These are phyloP conservation scores for Aphidoletes aphidimyza DNA, from an alignment of 2,888 invertebrate genomes.

Conservation along the genomic window DNA sequence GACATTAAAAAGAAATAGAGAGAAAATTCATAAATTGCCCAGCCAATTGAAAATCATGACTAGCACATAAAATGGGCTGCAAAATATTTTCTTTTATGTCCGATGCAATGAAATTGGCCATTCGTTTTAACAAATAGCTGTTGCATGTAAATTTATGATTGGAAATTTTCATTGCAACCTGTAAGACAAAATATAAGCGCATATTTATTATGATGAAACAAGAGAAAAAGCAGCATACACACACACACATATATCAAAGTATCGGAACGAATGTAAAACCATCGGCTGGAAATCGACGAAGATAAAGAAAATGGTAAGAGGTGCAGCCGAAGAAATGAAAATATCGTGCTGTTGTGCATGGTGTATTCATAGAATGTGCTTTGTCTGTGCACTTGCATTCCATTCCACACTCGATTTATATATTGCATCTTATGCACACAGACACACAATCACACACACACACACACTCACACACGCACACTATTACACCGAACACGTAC, in stretches of 20 bases:
- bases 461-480: neutral
- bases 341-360: neutral
- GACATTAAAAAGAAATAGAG: too few species aligned
- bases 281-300: constrained; percentile 22
- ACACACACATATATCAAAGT: neutral
- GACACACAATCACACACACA: neutral
- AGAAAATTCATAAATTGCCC: neutral
- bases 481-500: neutral
- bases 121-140: neutral
- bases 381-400: constrained; percentile 47
- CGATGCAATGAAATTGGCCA: constrained; percentile 37
- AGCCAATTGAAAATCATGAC: constrained; percentile 38
- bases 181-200: neutral
- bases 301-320: neutral
- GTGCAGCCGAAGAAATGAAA: neutral
- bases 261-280: neutral
- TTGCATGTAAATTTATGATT: constrained; percentile 27
- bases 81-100: constrained; percentile 1
- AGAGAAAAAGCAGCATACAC: too few species aligned
- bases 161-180: constrained; percentile 26
- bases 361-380: constrained; percentile 31
- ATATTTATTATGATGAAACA: neutral
- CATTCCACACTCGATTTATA: constrained; percentile 2
- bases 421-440: too few species aligned
- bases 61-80: neutral